Evolutionary conservation across 2,113 vertebrate genomes (phyloP), one percentile per base, ranked within the genome.

Genomic region (Podilymbus podiceps): DNA sequence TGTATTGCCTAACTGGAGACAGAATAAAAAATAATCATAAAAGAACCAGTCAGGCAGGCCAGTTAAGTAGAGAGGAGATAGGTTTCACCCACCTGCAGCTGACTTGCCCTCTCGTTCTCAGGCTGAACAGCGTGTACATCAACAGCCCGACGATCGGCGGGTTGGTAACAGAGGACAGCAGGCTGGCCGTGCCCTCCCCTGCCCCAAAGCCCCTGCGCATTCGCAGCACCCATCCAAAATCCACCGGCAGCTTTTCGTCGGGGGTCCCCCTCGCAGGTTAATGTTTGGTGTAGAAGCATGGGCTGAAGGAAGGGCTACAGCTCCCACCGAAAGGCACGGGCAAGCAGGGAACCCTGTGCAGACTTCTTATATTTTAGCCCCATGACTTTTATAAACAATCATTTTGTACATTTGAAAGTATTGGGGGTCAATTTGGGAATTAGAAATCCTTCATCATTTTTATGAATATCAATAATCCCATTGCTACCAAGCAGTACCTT

Each of bases 1-100:
- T 86, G 97, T 95, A 90, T 97, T 97, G 97, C 97, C 89, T 96
- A 97, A 97, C 85, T 96, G 95, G 96, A 96, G 94, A 97, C 88
- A 96, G 97, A 97, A 95, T 92, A 82, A 97, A 94, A 96, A 95
- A 94, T 91, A 95, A 93, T 95, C 89, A 94, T 90, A 95, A 94
- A 93, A 82, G 85, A 97, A 97, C 95, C 97, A 95, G 97, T 97
- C 93, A 19, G 90, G 95, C 97, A 95, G 89, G 97, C 96, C 96
- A 84, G 96, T 90, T 95, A 35, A 68, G 95, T 95, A 40, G 75
- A 52, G 55, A 96, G 81, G 89, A 95, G 93, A 95, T 75, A 69
- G 82, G 95, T 88, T 95, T 96, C 97, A 94, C 94, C 97, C 96
- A 95, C 71, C 91, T 78, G 95, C 73, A 89, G 93, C 86, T 83